These are phyloP conservation scores for Centropyge bicolor DNA, from an alignment of 2,797 vertebrate genomes.

Conservation along the genomic window DNA sequence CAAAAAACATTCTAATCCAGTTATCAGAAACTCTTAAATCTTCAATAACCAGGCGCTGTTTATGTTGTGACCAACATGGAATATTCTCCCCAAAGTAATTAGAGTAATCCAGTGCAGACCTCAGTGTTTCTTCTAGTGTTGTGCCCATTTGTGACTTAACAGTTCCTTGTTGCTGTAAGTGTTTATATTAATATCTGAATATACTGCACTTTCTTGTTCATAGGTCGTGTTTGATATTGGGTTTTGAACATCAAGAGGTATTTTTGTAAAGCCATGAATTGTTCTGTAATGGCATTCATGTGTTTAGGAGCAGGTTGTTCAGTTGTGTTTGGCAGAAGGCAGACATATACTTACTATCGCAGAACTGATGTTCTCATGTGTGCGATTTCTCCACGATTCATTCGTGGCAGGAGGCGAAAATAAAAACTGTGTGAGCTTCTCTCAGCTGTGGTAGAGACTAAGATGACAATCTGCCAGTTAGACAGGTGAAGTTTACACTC, in stretches of 20 bases:
- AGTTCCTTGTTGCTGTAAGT: constrained; percentile 60
- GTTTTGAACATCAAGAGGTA: constrained; percentile 65
- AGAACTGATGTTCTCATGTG: constrained; percentile 17
- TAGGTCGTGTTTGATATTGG: constrained; percentile 63
- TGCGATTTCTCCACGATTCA: constrained; percentile 24
- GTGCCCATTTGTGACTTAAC: constrained; percentile 74
- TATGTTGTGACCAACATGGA: constrained; percentile 46
- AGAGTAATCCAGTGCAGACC: constrained; percentile 62
- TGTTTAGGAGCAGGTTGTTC: constrained; percentile 41
- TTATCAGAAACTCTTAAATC: constrained; percentile 24
- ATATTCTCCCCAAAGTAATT: constrained; percentile 34
- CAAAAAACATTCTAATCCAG: constrained; percentile 13
- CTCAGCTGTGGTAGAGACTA: constrained; percentile 45
- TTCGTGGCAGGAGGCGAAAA: constrained; percentile 4
- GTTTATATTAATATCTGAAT: constrained; percentile 63
- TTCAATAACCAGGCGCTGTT: constrained; percentile 34
- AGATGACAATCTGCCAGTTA: constrained; percentile 57
- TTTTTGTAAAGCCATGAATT: constrained; percentile 77
- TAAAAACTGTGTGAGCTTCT: constrained; percentile 19
- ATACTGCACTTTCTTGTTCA: constrained; percentile 62
- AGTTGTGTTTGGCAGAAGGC: constrained; percentile 28
- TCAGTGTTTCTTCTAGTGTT: constrained; percentile 72
- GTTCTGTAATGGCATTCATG: constrained; percentile 57
- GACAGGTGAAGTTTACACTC: constrained; percentile 48
- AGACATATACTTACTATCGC: constrained; percentile 28